Evolutionary conservation across 1,140 invertebrate species (phyloP), one percentile per base, ranked within the genome.

Genomic region (Trichonephila clavata): DNA sequence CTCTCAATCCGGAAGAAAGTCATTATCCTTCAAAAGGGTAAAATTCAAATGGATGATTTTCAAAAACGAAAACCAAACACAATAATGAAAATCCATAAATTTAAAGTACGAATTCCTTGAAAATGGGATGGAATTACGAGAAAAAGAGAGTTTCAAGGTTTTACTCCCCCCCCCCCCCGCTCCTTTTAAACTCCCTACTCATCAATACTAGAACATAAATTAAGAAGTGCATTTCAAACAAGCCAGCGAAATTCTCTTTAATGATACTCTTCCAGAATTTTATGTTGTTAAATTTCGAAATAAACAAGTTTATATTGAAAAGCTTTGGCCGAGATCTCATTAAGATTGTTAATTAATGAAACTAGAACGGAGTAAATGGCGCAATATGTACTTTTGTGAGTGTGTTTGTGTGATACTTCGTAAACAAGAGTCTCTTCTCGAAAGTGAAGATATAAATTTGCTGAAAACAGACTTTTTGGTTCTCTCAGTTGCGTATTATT

Each of bases 131-230:
- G 27, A 39, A 68, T 68, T 27, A 14, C 65, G 27, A 13, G 5
- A 18, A 20, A 77, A 77, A 24, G 27, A 77, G 32, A 77, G 32
- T 77, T 77, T 77, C 71, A 77, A 77, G 71, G 71, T 77, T 77
- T 20, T 8, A 39, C 32, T 32, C 5, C 18, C 0, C 18, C 6
- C 39, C 14, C 20, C 0, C 32, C 27, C 27, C 27, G 27, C 16
- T 71, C 13, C 27, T 77, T 39, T 27, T 32, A 7, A 50, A 8
- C 0, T 27, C 3, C 10, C 2, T 1, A 13, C n/a, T 13, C 65
- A 21, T 68, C 27, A 77, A 77, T 39, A 18, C 71, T 2, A 77
- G 71, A 32, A 77, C 27, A 39, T 32, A 39, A 77, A 77, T 77
- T 32, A 32, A 18, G 71, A 77, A 39, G 71, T 32, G 71, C 71